These are phyloP conservation scores for Gryllus bimaculatus DNA, from an alignment of 1,140 invertebrate species.

Conservation along the genomic window DNA sequence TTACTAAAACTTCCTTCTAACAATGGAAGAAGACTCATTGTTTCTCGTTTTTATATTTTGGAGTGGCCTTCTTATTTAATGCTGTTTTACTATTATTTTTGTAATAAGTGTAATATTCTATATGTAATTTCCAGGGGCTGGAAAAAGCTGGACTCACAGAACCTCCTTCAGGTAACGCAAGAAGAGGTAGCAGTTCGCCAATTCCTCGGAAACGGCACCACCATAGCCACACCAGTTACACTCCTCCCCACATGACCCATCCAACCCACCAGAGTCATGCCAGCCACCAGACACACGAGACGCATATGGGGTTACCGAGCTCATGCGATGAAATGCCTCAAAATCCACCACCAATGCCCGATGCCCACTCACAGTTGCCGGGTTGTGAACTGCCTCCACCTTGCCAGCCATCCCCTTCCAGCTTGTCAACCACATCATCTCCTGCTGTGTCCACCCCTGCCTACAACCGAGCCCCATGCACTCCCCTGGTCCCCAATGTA, in stretches of 20 bases:
- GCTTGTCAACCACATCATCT: conserved; percentile 21
- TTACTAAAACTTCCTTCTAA: no score
- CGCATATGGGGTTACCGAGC: neutral
- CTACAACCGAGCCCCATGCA: neutral
- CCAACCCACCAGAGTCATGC: neutral
- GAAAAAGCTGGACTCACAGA: conserved; percentile 35
- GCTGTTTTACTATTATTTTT: neutral
- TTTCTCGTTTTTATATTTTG: no score
- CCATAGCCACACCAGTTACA: neutral
- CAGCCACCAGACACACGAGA: no score
- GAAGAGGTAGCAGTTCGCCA: conserved; percentile 27
- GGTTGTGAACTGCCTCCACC: neutral
- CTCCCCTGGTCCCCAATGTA: neutral
- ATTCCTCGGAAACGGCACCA: conserved; percentile 25
- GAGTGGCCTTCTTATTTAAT: neutral
- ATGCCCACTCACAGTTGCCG: neutral
- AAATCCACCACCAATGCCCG: conserved; percentile 22
- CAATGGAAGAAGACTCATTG: no score
- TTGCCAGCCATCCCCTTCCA: neutral
- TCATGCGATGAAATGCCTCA: conserved; percentile 21
- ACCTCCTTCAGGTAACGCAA: conserved; percentile 28
- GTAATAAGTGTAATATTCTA: neutral
- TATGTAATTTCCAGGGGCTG: conserved; percentile 33
- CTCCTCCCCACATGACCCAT: neutral
- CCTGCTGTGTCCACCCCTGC: neutral